Evolutionary conservation across 2,888 invertebrate genomes (phyloP).

Genomic region (Odontocerum albicorne): DNA sequence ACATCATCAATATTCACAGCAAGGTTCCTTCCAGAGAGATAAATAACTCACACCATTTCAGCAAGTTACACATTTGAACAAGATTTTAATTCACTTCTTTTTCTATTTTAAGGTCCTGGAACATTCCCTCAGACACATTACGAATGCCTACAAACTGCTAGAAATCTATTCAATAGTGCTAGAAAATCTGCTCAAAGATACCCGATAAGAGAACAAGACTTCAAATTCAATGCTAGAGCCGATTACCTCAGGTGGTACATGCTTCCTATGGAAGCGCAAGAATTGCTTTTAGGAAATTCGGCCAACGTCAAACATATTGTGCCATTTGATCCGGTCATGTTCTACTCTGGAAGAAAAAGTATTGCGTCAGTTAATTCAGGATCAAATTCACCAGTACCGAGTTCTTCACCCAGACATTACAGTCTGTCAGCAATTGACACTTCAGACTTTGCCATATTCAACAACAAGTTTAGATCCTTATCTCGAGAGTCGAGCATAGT

Average conservation of each 20-base stretch:
- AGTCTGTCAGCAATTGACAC: conserved; percentile 70
- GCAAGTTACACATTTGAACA: too few species aligned
- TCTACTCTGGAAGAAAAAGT: conserved; percentile 56
- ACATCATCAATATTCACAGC: too few species aligned
- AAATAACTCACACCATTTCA: background rate
- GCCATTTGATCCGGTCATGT: conserved; percentile 70
- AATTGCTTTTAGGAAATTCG: conserved; percentile 70
- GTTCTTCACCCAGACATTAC: conserved; percentile 65
- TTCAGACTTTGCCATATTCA: conserved; percentile 52
- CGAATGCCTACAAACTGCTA: conserved; percentile 77
- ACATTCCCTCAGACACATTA: conserved; percentile 73
- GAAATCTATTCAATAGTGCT: conserved; percentile 75
- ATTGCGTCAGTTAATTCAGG: conserved; percentile 41
- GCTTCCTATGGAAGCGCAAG: conserved; percentile 84
- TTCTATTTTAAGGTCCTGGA: conserved; percentile 58
- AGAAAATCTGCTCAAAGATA: conserved; percentile 75
- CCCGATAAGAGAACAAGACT: conserved; percentile 72
- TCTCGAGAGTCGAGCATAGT: conserved; percentile 53
- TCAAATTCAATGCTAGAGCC: conserved; percentile 68
- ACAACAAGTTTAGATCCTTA: conserved; percentile 50
- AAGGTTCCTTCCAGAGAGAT: background rate
- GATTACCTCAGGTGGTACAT: conserved; percentile 84
- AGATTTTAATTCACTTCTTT: too few species aligned
- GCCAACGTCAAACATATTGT: conserved; percentile 76
- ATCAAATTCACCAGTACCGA: conserved; percentile 53